Percentiles rank a stretch among this genome's conserved stretches.
These are phyloP conservation scores for Escarpia spicata DNA, from an alignment of 2,888 invertebrate genomes.

Conservation along the genomic window DNA sequence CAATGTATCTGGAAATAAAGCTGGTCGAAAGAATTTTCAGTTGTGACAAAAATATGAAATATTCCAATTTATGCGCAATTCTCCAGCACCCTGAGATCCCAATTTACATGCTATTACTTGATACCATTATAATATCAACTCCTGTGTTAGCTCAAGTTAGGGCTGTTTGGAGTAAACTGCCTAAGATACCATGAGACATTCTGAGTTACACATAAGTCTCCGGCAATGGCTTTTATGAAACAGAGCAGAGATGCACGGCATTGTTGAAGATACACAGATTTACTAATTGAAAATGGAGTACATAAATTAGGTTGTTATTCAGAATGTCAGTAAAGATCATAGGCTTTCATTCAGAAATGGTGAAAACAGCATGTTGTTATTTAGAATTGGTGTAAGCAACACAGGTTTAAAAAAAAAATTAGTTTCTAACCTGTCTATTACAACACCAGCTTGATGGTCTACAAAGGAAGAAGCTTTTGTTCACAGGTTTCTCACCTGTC, in stretches of 20 bases:
- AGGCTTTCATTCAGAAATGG: background rate
- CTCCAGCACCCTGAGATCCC: no score
- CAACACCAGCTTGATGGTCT: background rate
- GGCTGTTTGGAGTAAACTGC: no score
- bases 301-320: background rate
- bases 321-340: background rate
- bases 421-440: background rate
- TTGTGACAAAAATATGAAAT: no score
- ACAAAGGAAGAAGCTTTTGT: background rate
- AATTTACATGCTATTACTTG: no score
- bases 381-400: background rate
- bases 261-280: background rate
- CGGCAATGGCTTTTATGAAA: background rate
- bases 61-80: no score
- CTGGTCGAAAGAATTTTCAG: no score
- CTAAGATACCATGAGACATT: no score
- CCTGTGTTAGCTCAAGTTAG: no score
- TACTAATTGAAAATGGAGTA: background rate
- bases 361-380: background rate
- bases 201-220: no score
- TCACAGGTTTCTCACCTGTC: background rate
- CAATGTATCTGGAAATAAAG: no score
- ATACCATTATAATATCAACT: no score
- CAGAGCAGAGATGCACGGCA: background rate
- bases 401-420: background rate